These are phyloP conservation scores for Acipenser ruthenus DNA, from an alignment of 2,797 vertebrate genomes.

Conservation along the genomic window DNA sequence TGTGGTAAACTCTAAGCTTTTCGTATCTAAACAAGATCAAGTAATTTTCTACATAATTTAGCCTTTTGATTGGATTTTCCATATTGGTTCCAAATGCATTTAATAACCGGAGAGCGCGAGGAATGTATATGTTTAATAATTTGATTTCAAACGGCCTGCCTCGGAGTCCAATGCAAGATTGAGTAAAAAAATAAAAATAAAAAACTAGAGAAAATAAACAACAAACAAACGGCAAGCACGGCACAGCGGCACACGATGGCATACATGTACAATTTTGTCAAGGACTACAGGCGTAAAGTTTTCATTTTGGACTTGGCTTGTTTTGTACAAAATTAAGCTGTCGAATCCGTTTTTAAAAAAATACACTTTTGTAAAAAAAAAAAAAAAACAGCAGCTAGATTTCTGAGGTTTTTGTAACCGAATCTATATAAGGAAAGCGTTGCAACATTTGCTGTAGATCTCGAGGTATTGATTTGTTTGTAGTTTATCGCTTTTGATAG, in stretches of 20 bases:
- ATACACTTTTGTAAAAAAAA: background rate
- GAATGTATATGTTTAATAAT: background rate
- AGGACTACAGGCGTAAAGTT: too few species aligned
- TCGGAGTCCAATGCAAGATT: too few species aligned
- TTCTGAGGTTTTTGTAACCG: too few species aligned
- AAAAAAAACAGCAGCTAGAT: background rate
- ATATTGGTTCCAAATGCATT: constrained; percentile 34
- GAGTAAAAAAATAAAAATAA: background rate
- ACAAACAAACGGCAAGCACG: background rate
- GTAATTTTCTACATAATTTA: constrained; percentile 32
- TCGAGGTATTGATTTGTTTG: too few species aligned
- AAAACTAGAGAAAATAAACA: background rate
- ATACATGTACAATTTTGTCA: too few species aligned
- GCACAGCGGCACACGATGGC: too few species aligned
- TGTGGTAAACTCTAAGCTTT: constrained; percentile 28
- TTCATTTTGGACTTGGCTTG: too few species aligned
- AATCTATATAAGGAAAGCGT: too few species aligned
- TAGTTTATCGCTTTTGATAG: too few species aligned
- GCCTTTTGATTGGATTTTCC: constrained; percentile 34
- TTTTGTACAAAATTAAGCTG: too few species aligned
- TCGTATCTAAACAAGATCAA: constrained; percentile 29
- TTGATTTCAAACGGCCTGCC: background rate
- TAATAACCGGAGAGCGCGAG: constrained; percentile 1
- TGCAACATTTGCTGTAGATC: too few species aligned
- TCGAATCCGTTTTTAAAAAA: background rate